Evolutionary conservation across 2,797 vertebrate genomes (phyloP), one percentile per base, ranked within the genome.

Genomic region (Nyctalus aviator): DNA sequence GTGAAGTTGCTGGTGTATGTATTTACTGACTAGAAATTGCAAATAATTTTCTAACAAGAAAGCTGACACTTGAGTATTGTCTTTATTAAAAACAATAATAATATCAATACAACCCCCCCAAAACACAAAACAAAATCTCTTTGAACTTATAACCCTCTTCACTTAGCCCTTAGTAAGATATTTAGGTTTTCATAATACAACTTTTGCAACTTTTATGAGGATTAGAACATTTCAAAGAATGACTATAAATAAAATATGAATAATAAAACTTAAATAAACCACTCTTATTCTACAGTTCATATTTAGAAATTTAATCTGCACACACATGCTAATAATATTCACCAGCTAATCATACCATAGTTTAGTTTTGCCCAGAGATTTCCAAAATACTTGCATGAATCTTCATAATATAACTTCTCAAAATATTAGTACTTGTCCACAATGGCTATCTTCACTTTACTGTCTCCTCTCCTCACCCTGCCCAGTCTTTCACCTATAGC

Each of bases 1-100:
- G 5, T 55, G 8, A 13, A 46, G 0, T 25, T 88, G 23, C 48
- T 32, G 6, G 2, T 87, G 21, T 48, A 3, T 73, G 12, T 55
- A 77, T 94, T 35, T 94, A n/a, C 10, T 84, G 48, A 78, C 14
- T 4, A 91, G 14, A 75, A 84, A 62, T 76, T 50, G 44, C 17
- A 77, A 68, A 75, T 46, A 84, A 15, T 82, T 76, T 75, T 68
- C 72, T 18, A 59, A 92, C 73, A 72, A 84, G 13, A 89, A 86
- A 77, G 4, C 6, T 30, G 27, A 62, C 30, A 11, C 2, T 41
- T 15, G 27, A 79, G 15, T 11, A 44, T 18, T 48, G n/a, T n/a
- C 32, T 46, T 10, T 44, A 79, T 59, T 46, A 66, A 64, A 77
- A 90, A 17, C 6, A n/a, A n/a, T 5, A 35, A 12, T 20, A 90